A percentile compares a stretch with the other conserved stretches of the same genome.
Evolutionary conservation across 2,888 invertebrate species (phyloP).

Genomic region (Cheilosia urbana): DNA sequence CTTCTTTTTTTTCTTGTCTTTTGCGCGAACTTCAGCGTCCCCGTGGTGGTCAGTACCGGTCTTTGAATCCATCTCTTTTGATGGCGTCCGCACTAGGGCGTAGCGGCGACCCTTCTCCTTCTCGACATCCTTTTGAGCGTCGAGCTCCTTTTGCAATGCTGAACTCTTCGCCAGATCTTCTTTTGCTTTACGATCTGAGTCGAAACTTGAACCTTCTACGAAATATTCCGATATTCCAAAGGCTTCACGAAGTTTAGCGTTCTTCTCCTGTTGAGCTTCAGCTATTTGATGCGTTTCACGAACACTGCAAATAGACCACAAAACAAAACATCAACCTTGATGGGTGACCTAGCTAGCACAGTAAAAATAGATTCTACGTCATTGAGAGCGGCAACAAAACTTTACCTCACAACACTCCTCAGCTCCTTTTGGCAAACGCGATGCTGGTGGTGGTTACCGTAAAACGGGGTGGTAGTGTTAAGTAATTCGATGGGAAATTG

Average conservation of each 20-base stretch:
- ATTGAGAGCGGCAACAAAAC: constrained; percentile 77
- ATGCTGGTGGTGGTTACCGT: constrained; percentile 56
- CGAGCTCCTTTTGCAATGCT: constrained; percentile 84
- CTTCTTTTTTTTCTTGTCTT: constrained; percentile 87
- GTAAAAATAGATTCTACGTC: constrained; percentile 44
- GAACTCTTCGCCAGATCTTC: constrained; percentile 84
- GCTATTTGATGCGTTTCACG: constrained; percentile 98
- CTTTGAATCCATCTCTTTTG: constrained; percentile 85
- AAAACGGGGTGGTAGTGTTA: constrained; percentile 39
- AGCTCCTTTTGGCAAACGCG: constrained; percentile 78
- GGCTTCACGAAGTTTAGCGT: constrained; percentile 95
- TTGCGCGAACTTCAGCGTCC: constrained; percentile 83
- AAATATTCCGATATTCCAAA: constrained; percentile 97
- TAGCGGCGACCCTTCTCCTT: constrained; percentile 85
- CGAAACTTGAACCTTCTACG: constrained; percentile 96
- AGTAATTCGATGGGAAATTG: constrained; percentile 68
- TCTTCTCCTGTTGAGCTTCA: constrained; percentile 97
- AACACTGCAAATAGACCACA: constrained; percentile 86
- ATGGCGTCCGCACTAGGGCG: constrained; percentile 91
- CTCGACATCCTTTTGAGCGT: constrained; percentile 83
- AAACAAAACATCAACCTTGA: constrained; percentile 31
- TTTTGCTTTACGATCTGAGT: constrained; percentile 88
- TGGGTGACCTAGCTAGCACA: constrained; percentile 4
- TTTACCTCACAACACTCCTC: constrained; percentile 79
- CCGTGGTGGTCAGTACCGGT: constrained; percentile 77